Evolutionary conservation across 2,797 vertebrate species (phyloP), one percentile per base, ranked within the genome.

Genomic region (Myotis pilosus): DNA sequence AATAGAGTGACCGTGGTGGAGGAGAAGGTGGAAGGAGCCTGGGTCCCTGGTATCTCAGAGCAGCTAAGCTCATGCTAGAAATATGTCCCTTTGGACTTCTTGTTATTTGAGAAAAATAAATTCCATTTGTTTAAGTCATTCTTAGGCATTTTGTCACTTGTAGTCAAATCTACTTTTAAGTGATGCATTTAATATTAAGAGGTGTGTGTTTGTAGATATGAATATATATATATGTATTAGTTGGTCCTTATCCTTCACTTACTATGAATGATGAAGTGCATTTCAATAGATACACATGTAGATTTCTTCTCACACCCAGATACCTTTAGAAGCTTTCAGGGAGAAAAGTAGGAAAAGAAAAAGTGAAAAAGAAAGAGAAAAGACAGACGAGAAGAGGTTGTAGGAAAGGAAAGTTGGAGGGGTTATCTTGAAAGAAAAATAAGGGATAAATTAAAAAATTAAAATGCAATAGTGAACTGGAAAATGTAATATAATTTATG

Each of bases 401-500:
- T n/a, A 38, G 25, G 36, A 82, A 76, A 78, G 20, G 12, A 94
- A 69, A 4, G 8, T 28, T 87, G 28, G 7, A 20, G 2, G 13
- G 9, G 0, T 88, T 87, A 79, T 84, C 22, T 9, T 92, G 51
- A 79, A 68, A 84, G 89, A 79, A 94, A 91, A 87, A 57, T 55
- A 55, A 80, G 25, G 10, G 10, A 16, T 33, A 74, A 38, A 87
- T 90, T 82, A 5, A 80, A 47, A 85, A 53, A 87, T 36, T 28
- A 55, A 68, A 91, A 74, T 11, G 23, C 8, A 87, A 47, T 5
- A 75, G 17, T 49, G 25, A 92, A 60, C 10, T 72, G 92, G 57
- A 86, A 89, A 80, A 72, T 79, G 15, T 74, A 79, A 51, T 76
- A 13, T 57, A 87, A 84, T 71, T 89, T 95, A 44, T 60, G 30